Percentiles rank a stretch among this genome's conserved stretches.
Conservation (phyloP, 2,113 vertebrate genomes). For the Myiopsitta monachus region DNA sequence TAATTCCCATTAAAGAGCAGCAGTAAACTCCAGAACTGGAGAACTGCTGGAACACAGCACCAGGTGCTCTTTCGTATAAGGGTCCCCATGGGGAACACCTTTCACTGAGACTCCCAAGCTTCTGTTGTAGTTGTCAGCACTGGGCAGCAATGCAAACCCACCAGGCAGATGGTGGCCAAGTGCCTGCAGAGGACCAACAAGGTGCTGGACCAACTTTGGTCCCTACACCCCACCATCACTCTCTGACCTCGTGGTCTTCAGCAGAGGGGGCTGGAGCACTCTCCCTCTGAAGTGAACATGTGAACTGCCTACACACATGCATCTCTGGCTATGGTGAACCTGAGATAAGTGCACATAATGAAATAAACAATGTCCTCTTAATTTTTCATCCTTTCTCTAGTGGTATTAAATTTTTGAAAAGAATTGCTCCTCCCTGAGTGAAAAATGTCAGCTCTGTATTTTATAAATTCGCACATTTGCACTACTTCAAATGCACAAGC, state of each 20-base stretch:
- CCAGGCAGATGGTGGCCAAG: background rate
- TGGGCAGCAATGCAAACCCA: background rate
- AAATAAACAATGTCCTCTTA: background rate
- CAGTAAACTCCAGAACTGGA: background rate
- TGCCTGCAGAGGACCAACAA: background rate
- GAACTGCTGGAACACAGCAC: background rate
- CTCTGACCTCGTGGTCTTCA: rapidly evolving
- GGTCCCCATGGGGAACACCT: background rate
- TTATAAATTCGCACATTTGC: background rate
- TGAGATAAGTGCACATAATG: background rate
- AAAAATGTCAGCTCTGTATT: background rate
- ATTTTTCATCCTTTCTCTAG: background rate
- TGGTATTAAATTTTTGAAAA: background rate
- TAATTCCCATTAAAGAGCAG: background rate
- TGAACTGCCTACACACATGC: rapidly evolving
- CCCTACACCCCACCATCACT: rapidly evolving
- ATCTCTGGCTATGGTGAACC: background rate
- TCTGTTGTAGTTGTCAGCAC: background rate
- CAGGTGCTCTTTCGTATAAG: background rate
- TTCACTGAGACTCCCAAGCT: background rate
- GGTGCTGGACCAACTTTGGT: rapidly evolving
- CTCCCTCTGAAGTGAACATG: background rate
- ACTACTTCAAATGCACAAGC: background rate
- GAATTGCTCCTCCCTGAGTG: background rate
- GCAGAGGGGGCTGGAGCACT: background rate